These are phyloP conservation scores for Drosophila sucinea DNA, from an alignment of 1,140 invertebrate species.

Conservation along the genomic window DNA sequence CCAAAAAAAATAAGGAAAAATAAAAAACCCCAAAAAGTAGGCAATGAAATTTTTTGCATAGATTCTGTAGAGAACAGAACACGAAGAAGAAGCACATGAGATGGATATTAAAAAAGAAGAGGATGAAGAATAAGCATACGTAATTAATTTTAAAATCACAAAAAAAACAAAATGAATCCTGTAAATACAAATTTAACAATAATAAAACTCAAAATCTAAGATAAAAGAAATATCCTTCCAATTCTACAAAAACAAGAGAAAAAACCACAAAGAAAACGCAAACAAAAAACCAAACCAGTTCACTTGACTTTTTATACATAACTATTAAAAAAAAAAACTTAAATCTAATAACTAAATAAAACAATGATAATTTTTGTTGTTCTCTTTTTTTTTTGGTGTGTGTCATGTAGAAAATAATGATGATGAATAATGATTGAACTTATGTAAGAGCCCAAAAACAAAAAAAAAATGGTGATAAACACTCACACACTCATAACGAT, in stretches of 20 bases:
- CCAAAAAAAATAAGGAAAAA: background rate
- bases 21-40: slow-evolving; percentile 42
- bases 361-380: slow-evolving; percentile 20
- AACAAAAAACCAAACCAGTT: slow-evolving; percentile 5
- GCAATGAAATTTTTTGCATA: slow-evolving; percentile 69
- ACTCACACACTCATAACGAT: slow-evolving; percentile 24
- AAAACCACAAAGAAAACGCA: slow-evolving; percentile 27
- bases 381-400: slow-evolving; percentile 45
- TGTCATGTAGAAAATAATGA: slow-evolving; percentile 31
- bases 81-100: background rate
- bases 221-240: slow-evolving; percentile 59
- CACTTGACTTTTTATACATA: slow-evolving; percentile 34
- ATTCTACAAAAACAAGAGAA: slow-evolving; percentile 42
- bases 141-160: slow-evolving; percentile 72
- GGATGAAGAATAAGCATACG: slow-evolving; percentile 46
- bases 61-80: slow-evolving; percentile 21
- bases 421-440: slow-evolving; percentile 61
- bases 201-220: slow-evolving; percentile 24
- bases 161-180: slow-evolving; percentile 36
- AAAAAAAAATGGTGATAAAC: slow-evolving; percentile 52
- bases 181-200: slow-evolving; percentile 42
- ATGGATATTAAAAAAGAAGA: background rate
- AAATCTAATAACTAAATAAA: slow-evolving; percentile 30
- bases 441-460: slow-evolving; percentile 52
- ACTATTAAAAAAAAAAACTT: slow-evolving; percentile 19